phyloP scores from a whole-genome alignment of 2,888 invertebrate species.

The Ligdia adustata region DNA sequence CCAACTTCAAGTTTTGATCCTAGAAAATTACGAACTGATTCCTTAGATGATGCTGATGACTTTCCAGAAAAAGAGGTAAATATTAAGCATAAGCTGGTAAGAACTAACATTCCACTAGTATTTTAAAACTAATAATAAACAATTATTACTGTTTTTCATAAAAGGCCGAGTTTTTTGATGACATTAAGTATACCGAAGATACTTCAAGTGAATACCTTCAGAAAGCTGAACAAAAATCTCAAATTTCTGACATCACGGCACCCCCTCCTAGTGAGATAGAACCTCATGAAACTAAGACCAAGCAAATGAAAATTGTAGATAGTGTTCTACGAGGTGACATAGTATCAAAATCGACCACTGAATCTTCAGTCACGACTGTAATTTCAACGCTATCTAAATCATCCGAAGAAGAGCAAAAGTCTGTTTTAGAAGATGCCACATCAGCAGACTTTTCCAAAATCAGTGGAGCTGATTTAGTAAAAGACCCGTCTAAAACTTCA shows the following conservation, averaged over 20 bases:
- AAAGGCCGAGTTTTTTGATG: conserved; percentile 72
- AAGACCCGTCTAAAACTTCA: conserved; percentile 74
- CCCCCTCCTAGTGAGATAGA: conserved; percentile 47
- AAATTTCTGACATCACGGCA: conserved; percentile 34
- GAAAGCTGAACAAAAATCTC: conserved; percentile 40
- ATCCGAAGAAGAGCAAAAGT: conserved; percentile 76
- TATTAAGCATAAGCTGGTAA: too few species aligned
- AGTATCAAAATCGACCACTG: conserved; percentile 77
- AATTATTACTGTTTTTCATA: conserved; percentile 42
- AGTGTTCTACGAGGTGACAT: conserved; percentile 62
- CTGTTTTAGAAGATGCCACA: conserved; percentile 73
- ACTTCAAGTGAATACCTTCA: conserved; percentile 39
- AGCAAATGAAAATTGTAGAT: conserved; percentile 64
- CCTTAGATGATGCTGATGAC: conserved; percentile 80
- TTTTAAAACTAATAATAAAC: not conserved
- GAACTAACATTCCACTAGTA: too few species aligned
- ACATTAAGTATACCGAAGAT: conserved; percentile 56
- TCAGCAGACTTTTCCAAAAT: conserved; percentile 78
- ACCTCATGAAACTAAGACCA: conserved; percentile 48
- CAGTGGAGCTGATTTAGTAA: conserved; percentile 73
- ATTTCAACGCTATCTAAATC: conserved; percentile 76
- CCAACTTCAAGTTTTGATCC: conserved; percentile 72
- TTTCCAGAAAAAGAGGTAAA: conserved; percentile 80
- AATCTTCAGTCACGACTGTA: conserved; percentile 76
- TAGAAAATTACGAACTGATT: conserved; percentile 76